Percentiles rank a stretch among this genome's conserved stretches.
These are phyloP conservation scores for Araneus ventricosus DNA, from an alignment of 1,140 invertebrate genomes.

Conservation along the genomic window DNA sequence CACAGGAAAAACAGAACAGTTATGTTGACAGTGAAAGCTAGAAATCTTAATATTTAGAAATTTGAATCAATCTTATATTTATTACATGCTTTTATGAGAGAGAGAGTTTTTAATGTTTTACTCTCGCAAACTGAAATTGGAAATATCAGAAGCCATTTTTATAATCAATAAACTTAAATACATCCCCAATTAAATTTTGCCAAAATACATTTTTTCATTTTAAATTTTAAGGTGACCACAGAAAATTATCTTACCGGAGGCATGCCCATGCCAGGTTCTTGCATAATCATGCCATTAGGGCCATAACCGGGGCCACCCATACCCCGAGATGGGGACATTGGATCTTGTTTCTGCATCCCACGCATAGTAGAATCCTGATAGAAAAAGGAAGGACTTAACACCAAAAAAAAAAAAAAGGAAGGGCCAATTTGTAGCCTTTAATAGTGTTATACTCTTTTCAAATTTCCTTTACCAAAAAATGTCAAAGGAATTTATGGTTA, in stretches of 20 bases:
- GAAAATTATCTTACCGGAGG: slow-evolving; percentile 62
- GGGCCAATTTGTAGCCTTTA: no score
- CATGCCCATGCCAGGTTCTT: slow-evolving; percentile 6
- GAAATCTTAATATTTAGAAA: background rate
- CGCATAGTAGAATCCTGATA: slow-evolving; percentile 51
- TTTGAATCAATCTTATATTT: no score
- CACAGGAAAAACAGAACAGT: no score
- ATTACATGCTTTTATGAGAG: background rate
- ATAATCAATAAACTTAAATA: background rate
- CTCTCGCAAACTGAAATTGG: no score
- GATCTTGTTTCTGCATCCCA: slow-evolving; percentile 21
- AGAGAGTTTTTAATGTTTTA: no score
- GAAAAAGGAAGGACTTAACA: slow-evolving; percentile 28
- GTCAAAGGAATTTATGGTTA: no score
- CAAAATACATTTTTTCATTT: background rate
- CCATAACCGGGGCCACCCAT: background rate
- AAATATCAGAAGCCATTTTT: no score
- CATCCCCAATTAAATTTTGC: background rate
- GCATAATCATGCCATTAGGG: background rate
- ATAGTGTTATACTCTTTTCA: no score
- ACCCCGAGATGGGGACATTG: slow-evolving; percentile 27
- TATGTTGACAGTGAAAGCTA: background rate
- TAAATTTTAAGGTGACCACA: background rate
- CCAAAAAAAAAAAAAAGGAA: no score
- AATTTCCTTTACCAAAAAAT: no score